Base-by-base conservation (phyloP, 2,797 vertebrate species). In the Neosalanx taihuensis region DNA sequence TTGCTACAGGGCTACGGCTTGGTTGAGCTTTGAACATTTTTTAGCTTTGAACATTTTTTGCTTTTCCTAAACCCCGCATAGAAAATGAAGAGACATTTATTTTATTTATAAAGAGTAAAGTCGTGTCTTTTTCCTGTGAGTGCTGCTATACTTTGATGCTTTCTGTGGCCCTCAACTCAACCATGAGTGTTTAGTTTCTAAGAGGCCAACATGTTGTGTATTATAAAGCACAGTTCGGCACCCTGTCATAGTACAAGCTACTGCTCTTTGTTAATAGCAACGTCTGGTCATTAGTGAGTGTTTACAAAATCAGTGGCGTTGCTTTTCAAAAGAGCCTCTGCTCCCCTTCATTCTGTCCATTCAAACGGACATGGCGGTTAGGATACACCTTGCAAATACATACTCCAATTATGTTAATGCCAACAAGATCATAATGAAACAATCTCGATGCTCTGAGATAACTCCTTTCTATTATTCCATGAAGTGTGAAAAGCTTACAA, bases 81-180 rank as follows among this genome's bases (percentile, higher is more conserved):
- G 79, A 64, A 71, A 73, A 71, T 67, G 70, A 74, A 30, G 67
- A 2, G 63, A 72, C 30, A 53, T 56, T 79, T 77, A 75, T 82
- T 77, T 73, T 26, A 53, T 56, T 79, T 77, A 75, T 82, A 76
- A 78, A 74, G 61, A 51, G 79, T 73, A 71, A 69, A 83, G 62
- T 29, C 46, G 20, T 30, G 72, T 67, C 65, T 76, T 61, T 65
- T 75, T 77, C 72, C 46, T 37, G 41, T 73, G 58, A 49, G n/a
- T 58, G 61, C 57, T 23, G 77, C 75, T 69, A 56, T 4, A 35
- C 70, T 74, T 72, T 57, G 64, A 41, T 58, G 74, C 72, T 61
- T 71, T 29, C 23, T 30, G 66, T 72, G 77, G 67, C 65, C 76
- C 70, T 67, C 37, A 7, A 4, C 31, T 66, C 64, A 56, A 63